Evolutionary conservation across 2,888 invertebrate genomes (phyloP).

Genomic region (Lithophane semibrunnea): DNA sequence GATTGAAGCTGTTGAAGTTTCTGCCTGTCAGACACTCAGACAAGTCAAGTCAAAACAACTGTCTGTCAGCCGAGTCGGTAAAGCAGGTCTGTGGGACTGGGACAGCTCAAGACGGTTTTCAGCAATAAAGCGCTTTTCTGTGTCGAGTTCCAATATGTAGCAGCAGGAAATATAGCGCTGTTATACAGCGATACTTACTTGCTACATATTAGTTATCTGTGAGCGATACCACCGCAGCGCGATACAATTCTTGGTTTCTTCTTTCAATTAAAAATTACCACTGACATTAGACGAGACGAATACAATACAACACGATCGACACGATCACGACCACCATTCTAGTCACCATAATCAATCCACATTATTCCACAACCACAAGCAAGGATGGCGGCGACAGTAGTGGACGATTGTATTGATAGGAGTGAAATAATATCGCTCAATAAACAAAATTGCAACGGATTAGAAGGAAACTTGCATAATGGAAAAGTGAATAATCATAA

Average conservation of each 20-base stretch:
- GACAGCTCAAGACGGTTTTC: slow-evolving; percentile 17
- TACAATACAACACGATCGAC: no score
- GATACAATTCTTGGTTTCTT: slow-evolving; percentile 37
- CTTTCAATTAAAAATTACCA: slow-evolving; percentile 19
- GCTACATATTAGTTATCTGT: no score
- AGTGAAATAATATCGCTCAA: slow-evolving; percentile 63
- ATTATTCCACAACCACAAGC: slow-evolving; percentile 59
- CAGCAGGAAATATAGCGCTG: slow-evolving; percentile 9
- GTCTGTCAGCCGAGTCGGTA: no score
- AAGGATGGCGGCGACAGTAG: slow-evolving; percentile 80
- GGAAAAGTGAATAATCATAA: slow-evolving; percentile 75
- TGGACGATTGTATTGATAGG: slow-evolving; percentile 69
- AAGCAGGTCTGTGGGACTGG: no score
- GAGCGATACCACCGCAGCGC: slow-evolving; percentile 6
- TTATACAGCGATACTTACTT: not conserved
- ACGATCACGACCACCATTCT: no score
- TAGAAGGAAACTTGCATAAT: slow-evolving; percentile 73
- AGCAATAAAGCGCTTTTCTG: slow-evolving; percentile 12
- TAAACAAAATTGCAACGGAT: slow-evolving; percentile 73
- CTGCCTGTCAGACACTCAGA: no score
- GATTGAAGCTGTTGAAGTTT: no score
- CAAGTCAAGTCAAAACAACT: no score
- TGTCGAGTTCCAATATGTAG: not conserved
- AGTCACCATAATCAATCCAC: no score
- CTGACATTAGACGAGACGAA: not conserved